A percentile compares a stretch with the other conserved stretches of the same genome.
Conservation (phyloP, 2,888 invertebrate species). For the Mystacides longicornis region DNA sequence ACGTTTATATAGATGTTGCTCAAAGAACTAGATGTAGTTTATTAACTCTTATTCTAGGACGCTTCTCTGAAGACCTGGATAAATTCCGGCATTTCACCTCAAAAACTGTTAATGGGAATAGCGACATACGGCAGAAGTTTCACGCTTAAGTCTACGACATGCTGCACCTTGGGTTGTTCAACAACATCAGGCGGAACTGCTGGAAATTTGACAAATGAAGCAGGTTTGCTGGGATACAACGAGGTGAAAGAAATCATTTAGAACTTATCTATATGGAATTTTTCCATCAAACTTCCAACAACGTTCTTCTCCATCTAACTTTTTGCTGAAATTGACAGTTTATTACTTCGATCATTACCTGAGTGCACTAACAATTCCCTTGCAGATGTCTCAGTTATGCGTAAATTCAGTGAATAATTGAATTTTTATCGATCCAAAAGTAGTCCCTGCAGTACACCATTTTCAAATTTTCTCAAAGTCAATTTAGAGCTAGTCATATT, state of each 20-base stretch:
- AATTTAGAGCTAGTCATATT: too few relatives aligned
- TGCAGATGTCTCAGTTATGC: too few relatives aligned
- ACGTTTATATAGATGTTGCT: neutral
- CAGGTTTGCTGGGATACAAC: conserved; percentile 65
- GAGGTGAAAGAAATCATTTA: conserved; percentile 52
- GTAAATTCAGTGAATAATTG: too few relatives aligned
- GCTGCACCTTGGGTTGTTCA: conserved; percentile 29
- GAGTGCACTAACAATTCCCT: too few relatives aligned
- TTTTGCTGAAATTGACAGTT: too few relatives aligned
- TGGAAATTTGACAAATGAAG: conserved; percentile 56
- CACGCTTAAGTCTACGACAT: conserved; percentile 46
- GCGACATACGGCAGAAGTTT: conserved; percentile 66
- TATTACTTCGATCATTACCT: too few relatives aligned
- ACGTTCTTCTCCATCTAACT: too few relatives aligned
- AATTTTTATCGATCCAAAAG: too few relatives aligned
- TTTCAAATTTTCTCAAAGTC: too few relatives aligned
- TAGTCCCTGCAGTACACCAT: too few relatives aligned
- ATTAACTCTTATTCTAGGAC: conserved; percentile 10
- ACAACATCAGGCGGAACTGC: conserved; percentile 49
- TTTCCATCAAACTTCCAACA: too few relatives aligned
- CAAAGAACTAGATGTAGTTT: neutral
- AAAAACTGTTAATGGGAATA: conserved; percentile 63
- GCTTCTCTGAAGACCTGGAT: conserved; percentile 20
- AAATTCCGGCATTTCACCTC: conserved; percentile 43
- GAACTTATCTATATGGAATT: too few relatives aligned